Evolutionary conservation across 2,888 invertebrate genomes (phyloP), one percentile per base, ranked within the genome.

Genomic region (Nymphalis urticae): DNA sequence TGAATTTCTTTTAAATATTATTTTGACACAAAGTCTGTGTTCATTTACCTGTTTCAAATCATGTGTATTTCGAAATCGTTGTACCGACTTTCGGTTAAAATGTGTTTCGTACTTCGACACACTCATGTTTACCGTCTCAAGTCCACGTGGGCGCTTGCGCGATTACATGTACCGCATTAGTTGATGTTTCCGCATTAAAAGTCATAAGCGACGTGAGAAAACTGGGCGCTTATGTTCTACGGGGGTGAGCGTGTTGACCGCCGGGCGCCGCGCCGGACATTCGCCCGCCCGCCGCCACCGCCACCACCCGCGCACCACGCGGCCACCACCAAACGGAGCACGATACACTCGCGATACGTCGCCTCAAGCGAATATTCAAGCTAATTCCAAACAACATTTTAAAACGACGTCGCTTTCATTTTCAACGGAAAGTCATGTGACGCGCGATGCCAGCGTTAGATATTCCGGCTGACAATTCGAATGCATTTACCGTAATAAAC

Each of bases 401-500:
- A 27, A 56, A 56, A 54, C 54, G 48, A 51, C 70, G 70, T 13
- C 56, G 50, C 62, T 47, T 42, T 48, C 62, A 56, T 27, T 51
- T 58, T 21, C 60, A 51, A 62, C 36, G 36, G 48, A n/a, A 58
- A 51, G 71, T 60, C 77, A 77, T 79, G 77, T 74, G 68, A 70
- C 74, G 68, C 58, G 58, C 80, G 79, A 89, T 89, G 90, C 85
- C 88, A 65, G 81, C 87, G 71, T 81, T 80, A 70, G 79, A 80
- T 67, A 72, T 76, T 48, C 75, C 82, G 59, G 72, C 80, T 69
- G 79, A 82, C 66, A 82, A 83, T 66, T 70, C 80, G 61, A 80
- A 81, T 79, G 85, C 87, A 59, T 89, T 88, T 79, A 84, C 88
- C 71, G 83, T 90, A 66, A 76, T 85, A 77, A 80, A 81, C 75